Conservation (phyloP, 30 jellyfish, hydroid and myxozoan genomes). For the Aurelia aurita complex sp. Pacific region DNA sequence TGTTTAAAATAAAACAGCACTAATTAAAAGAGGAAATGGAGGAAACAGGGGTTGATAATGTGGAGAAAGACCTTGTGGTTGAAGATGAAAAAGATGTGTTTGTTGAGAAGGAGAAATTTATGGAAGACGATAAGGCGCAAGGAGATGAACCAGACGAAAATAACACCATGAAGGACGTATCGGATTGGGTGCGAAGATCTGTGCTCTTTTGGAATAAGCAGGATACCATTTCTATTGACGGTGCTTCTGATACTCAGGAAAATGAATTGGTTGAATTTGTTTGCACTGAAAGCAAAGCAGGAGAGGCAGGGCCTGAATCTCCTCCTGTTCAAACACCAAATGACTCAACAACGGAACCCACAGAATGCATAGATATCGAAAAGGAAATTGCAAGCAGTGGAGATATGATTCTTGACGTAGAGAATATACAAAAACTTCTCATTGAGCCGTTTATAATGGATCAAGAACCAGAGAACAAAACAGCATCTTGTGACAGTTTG, state of each 20-base stretch:
- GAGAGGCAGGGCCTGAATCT: slow-evolving; percentile 17
- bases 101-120: too few relatives aligned
- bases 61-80: too few relatives aligned
- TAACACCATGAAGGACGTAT: slow-evolving; percentile 22
- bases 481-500: slow-evolving; percentile 9
- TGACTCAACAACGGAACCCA: slow-evolving; percentile 63
- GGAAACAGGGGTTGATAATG: too few relatives aligned
- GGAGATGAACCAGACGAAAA: neutral
- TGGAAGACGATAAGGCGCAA: neutral
- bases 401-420: slow-evolving; percentile 61
- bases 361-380: slow-evolving; percentile 23
- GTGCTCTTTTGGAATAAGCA: slow-evolving; percentile 88
- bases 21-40: too few relatives aligned
- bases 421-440: slow-evolving; percentile 31
- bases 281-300: neutral
- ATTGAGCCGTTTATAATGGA: slow-evolving; percentile 65
- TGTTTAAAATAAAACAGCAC: too few relatives aligned
- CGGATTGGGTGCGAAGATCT: slow-evolving; percentile 88
- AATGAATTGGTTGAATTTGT: neutral
- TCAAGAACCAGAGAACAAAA: slow-evolving; percentile 13
- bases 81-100: too few relatives aligned
- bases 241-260: slow-evolving; percentile 31
- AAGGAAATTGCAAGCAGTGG: slow-evolving; percentile 21
- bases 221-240: slow-evolving; percentile 60
- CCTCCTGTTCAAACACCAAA: slow-evolving; percentile 8